Conservation (phyloP, 2,888 invertebrate genomes). For the Rhagonycha lutea region DNA sequence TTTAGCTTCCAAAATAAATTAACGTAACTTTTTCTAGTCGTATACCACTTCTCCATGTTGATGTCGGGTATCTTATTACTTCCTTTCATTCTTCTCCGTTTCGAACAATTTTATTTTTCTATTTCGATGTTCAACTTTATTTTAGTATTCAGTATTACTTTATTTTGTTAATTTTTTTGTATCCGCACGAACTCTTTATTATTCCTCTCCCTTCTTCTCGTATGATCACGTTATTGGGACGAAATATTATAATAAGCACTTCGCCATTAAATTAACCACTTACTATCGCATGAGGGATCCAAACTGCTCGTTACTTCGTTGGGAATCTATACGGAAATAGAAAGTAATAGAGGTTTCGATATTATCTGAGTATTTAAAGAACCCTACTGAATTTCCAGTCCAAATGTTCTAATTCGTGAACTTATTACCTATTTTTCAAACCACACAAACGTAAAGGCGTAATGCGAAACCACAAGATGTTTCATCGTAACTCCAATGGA, state of each 20-base stretch:
- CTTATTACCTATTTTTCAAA: background rate
- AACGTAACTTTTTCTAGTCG: background rate
- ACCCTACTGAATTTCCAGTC: background rate
- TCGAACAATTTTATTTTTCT: background rate
- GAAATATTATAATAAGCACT: background rate
- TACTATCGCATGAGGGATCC: background rate
- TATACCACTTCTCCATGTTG: background rate
- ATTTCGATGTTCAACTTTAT: background rate
- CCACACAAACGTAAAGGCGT: background rate
- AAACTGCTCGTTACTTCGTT: background rate
- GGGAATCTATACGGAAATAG: background rate
- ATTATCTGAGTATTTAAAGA: background rate
- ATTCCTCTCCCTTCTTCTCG: background rate
- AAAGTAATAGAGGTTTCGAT: too few species aligned
- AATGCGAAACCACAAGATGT: background rate
- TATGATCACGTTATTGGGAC: background rate
- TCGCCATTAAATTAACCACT: background rate
- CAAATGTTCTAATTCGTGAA: background rate
- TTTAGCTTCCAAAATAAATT: background rate
- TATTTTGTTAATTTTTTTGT: background rate
- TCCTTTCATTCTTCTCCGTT: background rate
- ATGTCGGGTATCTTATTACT: conserved; percentile 3
- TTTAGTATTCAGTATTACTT: background rate
- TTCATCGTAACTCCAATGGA: background rate
- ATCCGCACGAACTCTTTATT: background rate